Conservation (phyloP, 2,888 invertebrate genomes). For the Lordiphosa fenestrarum region DNA sequence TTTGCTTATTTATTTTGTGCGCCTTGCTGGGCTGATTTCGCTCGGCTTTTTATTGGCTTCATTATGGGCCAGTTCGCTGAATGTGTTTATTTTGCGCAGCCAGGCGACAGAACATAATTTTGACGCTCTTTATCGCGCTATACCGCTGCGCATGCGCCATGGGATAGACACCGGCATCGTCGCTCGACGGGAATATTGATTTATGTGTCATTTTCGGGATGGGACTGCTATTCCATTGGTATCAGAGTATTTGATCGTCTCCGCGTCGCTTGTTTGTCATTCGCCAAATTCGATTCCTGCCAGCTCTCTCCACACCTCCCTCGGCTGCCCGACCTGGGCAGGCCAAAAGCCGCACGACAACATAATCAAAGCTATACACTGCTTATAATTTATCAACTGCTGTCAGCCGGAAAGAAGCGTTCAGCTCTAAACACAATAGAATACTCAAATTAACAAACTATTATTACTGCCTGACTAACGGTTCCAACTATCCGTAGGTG, state of each 20-base stretch:
- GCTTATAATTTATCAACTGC: conserved; percentile 55
- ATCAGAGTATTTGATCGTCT: conserved; percentile 44
- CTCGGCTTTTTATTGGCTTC: conserved; percentile 48
- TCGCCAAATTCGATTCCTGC: conserved; percentile 16
- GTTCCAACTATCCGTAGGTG: conserved; percentile 39
- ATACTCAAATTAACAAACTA: conserved; percentile 67
- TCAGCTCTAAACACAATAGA: conserved; percentile 38
- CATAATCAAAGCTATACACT: conserved; percentile 56
- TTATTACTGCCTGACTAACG: conserved; percentile 61
- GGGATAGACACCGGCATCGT: conserved; percentile 22
- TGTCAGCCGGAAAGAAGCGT: conserved; percentile 55
- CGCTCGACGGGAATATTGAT: conserved; percentile 51
- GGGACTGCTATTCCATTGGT: conserved; percentile 25
- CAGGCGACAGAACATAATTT: conserved; percentile 69
- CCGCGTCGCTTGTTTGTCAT: conserved; percentile 17
- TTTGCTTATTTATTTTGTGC: conserved; percentile 30
- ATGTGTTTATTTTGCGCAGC: conserved; percentile 61
- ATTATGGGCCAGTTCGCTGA: conserved; percentile 53
- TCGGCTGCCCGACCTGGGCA: neutral
- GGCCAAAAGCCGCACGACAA: conserved; percentile 39
- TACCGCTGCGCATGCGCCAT: conserved; percentile 34
- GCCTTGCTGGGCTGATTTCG: conserved; percentile 53
- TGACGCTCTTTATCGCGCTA: conserved; percentile 65
- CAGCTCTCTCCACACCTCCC: neutral
- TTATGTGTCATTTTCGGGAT: conserved; percentile 41